A percentile compares a stretch with the other conserved stretches of the same genome.
Evolutionary conservation across 2,797 vertebrate species (phyloP).

Genomic region (Dicrostonyx torquatus): DNA sequence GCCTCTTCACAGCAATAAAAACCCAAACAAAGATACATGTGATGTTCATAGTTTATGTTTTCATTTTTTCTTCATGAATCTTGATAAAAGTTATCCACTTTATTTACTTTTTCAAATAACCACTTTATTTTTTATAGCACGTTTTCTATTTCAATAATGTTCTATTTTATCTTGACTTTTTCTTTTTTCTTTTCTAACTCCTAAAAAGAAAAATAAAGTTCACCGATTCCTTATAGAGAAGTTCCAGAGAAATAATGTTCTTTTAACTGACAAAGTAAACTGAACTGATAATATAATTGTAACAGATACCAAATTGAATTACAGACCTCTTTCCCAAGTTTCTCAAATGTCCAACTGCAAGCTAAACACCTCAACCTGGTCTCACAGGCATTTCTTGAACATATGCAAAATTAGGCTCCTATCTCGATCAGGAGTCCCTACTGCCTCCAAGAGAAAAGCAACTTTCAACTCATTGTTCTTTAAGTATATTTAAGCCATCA

Average conservation of each 20-base stretch:
- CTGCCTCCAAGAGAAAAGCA: not conserved
- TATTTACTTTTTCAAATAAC: slow-evolving; percentile 51
- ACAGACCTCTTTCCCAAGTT: not conserved
- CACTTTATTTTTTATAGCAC: slow-evolving; percentile 28
- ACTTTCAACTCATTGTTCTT: not conserved
- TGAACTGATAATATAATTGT: not conserved
- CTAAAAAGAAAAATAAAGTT: not conserved
- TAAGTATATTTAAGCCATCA: not conserved
- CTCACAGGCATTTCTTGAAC: not conserved
- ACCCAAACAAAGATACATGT: not conserved
- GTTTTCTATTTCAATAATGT: slow-evolving; percentile 41
- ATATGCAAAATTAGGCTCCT: not conserved
- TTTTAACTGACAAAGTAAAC: not conserved
- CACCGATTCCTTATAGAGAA: not conserved
- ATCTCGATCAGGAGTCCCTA: not conserved
- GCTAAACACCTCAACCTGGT: not conserved
- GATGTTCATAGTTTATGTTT: slow-evolving; percentile 13
- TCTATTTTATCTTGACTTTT: slow-evolving; percentile 30
- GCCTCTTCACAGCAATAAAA: not conserved
- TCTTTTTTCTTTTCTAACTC: slow-evolving; percentile 48
- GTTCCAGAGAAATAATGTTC: not conserved
- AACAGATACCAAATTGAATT: not conserved
- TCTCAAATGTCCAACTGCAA: not conserved
- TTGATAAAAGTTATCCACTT: slow-evolving; percentile 34
- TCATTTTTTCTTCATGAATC: not conserved